phyloP scores from a whole-genome alignment of 1,140 invertebrate species.

The Atta colombica region DNA sequence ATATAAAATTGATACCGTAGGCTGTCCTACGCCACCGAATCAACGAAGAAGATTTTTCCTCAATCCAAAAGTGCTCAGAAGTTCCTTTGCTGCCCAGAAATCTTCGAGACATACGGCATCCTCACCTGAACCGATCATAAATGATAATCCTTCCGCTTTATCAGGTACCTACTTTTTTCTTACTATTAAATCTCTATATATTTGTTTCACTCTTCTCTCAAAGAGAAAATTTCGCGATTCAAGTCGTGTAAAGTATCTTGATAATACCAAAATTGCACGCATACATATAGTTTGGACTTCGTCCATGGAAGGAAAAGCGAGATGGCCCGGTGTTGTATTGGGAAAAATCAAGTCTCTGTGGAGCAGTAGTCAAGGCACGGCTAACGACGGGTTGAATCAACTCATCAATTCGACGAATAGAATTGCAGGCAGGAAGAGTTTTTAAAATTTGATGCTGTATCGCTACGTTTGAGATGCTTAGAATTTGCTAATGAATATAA shows the following conservation, averaged over 20 bases:
- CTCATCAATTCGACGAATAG: conserved; percentile 86
- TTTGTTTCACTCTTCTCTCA: background rate
- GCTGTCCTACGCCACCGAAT: conserved; percentile 93
- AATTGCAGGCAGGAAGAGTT: conserved; percentile 81
- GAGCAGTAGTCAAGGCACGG: conserved; percentile 90
- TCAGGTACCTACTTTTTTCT: conserved; percentile 88
- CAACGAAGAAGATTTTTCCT: conserved; percentile 93
- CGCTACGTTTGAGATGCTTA: conserved; percentile 30
- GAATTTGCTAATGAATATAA: conserved; percentile 38
- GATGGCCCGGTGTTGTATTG: conserved; percentile 92
- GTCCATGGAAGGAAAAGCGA: conserved; percentile 87
- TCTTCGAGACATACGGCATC: conserved; percentile 80
- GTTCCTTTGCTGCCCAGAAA: conserved; percentile 88
- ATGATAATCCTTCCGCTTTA: conserved; percentile 87
- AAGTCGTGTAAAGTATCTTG: background rate
- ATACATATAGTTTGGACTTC: conserved; percentile 85
- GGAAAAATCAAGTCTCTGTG: conserved; percentile 95
- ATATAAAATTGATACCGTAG: conserved; percentile 77
- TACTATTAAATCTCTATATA: background rate
- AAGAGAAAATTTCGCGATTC: background rate
- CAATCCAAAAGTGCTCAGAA: conserved; percentile 91
- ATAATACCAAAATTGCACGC: conserved; percentile 56
- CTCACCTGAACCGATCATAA: conserved; percentile 81
- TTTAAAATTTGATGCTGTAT: conserved; percentile 64
- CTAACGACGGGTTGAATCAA: conserved; percentile 92